Evolutionary conservation across 2,797 vertebrate species (phyloP).

Genomic region (Hypotaenidia philippensis): DNA sequence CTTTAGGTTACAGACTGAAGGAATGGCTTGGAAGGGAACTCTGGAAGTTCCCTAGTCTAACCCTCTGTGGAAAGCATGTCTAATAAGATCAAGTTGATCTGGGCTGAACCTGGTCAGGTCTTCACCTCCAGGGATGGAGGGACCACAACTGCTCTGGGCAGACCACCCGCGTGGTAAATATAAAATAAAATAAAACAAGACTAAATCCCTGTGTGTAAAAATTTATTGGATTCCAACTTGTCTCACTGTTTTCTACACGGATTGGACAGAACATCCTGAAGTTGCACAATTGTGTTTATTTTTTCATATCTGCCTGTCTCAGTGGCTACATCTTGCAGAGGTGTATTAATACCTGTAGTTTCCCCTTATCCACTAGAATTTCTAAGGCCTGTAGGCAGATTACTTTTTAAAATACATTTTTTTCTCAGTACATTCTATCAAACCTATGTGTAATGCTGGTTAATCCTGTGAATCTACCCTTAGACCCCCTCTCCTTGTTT

Average conservation of each 20-base stretch:
- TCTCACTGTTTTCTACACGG: neutral
- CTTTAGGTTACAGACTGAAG: neutral
- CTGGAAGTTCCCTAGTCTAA: neutral
- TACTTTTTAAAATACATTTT: no score
- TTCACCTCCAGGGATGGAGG: neutral
- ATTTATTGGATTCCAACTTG: neutral
- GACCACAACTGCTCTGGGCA: fast-evolving
- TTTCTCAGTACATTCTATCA: neutral
- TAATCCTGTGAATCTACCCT: neutral
- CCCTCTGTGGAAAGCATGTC: fast-evolving
- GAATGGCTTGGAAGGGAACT: neutral
- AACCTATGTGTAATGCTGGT: neutral
- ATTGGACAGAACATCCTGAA: neutral
- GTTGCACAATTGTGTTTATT: neutral
- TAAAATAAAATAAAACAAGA: neutral
- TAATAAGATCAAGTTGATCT: neutral
- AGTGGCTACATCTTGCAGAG: fast-evolving
- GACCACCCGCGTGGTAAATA: fast-evolving
- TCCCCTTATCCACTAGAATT: neutral
- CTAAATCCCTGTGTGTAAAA: fast-evolving
- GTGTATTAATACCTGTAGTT: neutral
- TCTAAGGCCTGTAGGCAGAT: neutral
- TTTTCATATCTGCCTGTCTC: neutral
- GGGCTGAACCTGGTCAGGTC: neutral
- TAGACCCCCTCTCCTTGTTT: fast-evolving